Conservation (phyloP, 2,113 vertebrate genomes). For the Actenoides lindsayi region DNA sequence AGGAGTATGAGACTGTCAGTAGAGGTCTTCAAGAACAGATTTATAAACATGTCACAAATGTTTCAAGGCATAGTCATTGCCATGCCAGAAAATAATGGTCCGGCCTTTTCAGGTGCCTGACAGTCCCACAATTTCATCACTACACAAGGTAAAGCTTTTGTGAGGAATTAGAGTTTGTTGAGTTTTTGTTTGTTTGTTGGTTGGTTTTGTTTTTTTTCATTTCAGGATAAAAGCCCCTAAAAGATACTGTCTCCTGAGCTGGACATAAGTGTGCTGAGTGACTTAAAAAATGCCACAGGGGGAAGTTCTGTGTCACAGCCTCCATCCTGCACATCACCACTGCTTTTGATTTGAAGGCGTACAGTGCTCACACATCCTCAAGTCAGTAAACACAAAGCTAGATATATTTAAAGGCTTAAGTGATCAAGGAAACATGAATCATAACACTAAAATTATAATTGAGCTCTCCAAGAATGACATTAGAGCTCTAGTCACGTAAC, state of each 20-base stretch:
- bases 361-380: background rate
- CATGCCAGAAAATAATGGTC: background rate
- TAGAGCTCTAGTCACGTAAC: background rate
- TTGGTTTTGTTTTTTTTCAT: no score
- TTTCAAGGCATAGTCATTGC: background rate
- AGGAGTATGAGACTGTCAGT: background rate
- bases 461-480: background rate
- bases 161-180: background rate
- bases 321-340: background rate
- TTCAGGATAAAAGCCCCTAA: background rate
- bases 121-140: background rate
- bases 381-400: slow-evolving; percentile 4
- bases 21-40: background rate
- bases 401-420: slow-evolving; percentile 12
- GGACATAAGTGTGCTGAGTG: background rate
- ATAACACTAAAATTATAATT: background rate
- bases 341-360: background rate
- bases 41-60: background rate
- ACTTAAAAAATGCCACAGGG: background rate
- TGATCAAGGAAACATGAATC: background rate
- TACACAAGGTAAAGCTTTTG: background rate
- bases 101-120: background rate
- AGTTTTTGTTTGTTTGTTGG: no score
- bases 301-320: background rate
- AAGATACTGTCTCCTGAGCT: background rate